phyloP scores from a whole-genome alignment of 2,113 vertebrate genomes.

The Cariama cristata region DNA sequence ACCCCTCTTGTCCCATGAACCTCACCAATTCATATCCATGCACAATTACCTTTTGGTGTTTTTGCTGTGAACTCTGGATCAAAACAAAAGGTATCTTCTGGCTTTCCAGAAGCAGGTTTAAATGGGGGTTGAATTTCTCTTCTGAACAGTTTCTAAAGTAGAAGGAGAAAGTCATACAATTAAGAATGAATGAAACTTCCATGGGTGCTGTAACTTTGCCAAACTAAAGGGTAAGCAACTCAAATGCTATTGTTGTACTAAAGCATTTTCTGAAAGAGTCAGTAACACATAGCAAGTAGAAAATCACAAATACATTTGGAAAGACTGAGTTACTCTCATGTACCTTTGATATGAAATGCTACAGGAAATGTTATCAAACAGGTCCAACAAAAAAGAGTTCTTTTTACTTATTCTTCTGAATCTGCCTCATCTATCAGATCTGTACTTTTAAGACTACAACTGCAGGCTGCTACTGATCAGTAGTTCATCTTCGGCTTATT shows the following conservation, averaged over 20 bases:
- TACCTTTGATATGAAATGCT: not conserved
- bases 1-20: not conserved
- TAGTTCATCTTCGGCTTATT: not conserved
- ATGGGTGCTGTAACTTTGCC: not conserved
- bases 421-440: not conserved
- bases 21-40: not conserved
- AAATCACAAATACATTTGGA: not conserved
- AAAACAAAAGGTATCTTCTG: slow-evolving; percentile 98
- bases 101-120: slow-evolving; percentile 94
- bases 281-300: not conserved
- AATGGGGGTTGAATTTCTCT: slow-evolving; percentile 95
- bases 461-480: not conserved
- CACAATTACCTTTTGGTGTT: slow-evolving; percentile 92
- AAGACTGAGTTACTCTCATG: not conserved
- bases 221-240: not conserved
- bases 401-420: not conserved
- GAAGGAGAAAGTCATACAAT: not conserved
- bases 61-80: slow-evolving; percentile 99
- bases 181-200: not conserved
- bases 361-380: not conserved
- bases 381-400: not conserved
- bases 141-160: slow-evolving; percentile 89
- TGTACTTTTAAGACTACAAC: not conserved
- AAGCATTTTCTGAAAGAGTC: not conserved
- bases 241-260: not conserved